These are phyloP conservation scores for Bufotes viridis DNA, from an alignment of 2,797 vertebrate species.

Conservation along the genomic window DNA sequence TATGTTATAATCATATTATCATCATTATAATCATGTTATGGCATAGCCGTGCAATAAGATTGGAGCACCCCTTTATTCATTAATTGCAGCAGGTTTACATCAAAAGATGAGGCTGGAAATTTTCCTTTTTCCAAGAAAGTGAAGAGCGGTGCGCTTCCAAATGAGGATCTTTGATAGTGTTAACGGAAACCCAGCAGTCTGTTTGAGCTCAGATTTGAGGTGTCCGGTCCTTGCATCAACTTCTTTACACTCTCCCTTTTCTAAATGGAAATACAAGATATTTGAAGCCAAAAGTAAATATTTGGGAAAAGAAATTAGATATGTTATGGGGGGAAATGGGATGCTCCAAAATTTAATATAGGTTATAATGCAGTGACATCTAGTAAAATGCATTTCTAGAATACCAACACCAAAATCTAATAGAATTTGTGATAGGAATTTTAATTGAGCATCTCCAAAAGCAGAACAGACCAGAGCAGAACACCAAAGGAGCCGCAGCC, in stretches of 20 bases:
- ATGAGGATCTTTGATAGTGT: constrained; percentile 36
- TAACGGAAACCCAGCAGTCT: constrained; percentile 37
- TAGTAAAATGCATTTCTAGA: constrained; percentile 51
- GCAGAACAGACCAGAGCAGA: constrained; percentile 7
- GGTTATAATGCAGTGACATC: constrained; percentile 59
- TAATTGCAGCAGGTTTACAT: not conserved
- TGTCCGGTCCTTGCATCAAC: constrained; percentile 17
- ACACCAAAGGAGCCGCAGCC: not conserved
- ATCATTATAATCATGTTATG: not conserved
- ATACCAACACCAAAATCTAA: constrained; percentile 51
- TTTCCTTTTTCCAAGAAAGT: not conserved
- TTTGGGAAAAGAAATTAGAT: constrained; percentile 61
- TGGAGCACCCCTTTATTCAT: not conserved
- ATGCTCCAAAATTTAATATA: constrained; percentile 59
- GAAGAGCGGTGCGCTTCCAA: not conserved
- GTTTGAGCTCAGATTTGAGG: constrained; percentile 44
- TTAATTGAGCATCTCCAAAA: constrained; percentile 48
- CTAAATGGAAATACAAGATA: constrained; percentile 62
- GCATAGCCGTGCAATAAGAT: not conserved
- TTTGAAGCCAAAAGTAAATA: constrained; percentile 62
- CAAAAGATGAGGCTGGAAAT: not conserved
- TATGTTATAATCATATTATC: no score
- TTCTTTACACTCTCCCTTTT: constrained; percentile 58
- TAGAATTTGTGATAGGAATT: constrained; percentile 61
- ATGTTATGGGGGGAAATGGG: constrained; percentile 55